These are phyloP conservation scores for Hydraecia micacea DNA, from an alignment of 2,888 invertebrate genomes.

Conservation along the genomic window DNA sequence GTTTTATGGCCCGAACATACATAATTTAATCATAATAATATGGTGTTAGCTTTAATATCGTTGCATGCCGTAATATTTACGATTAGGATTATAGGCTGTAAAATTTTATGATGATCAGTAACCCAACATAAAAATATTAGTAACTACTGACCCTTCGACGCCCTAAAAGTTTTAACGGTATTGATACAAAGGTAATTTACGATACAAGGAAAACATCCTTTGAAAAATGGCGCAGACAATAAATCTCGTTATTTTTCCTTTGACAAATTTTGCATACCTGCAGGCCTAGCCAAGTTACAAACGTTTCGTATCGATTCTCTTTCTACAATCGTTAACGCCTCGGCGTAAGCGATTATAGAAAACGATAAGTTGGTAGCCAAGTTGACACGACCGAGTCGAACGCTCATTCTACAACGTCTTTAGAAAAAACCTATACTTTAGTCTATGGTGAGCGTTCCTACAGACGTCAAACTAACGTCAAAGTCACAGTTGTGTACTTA, in stretches of 20 bases:
- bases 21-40: neutral
- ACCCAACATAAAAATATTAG: neutral
- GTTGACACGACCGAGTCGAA: no score
- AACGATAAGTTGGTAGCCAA: no score
- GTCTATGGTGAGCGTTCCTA: no score
- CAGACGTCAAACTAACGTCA: no score
- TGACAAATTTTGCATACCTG: neutral
- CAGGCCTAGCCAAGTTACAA: no score
- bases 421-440: no score
- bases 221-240: neutral
- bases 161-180: neutral
- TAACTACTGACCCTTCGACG: neutral
- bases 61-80: neutral
- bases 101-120: slow-evolving; percentile 6
- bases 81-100: neutral
- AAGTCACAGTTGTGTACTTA: no score
- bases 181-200: neutral
- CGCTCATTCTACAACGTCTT: no score
- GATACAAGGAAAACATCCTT: neutral
- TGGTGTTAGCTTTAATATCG: neutral
- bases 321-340: no score
- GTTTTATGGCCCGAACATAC: neutral
- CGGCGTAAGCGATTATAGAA: no score
- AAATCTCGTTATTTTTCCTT: neutral
- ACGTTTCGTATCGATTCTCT: no score